phyloP scores from a whole-genome alignment of 1,140 invertebrate genomes.

The Drosophila bocki region DNA sequence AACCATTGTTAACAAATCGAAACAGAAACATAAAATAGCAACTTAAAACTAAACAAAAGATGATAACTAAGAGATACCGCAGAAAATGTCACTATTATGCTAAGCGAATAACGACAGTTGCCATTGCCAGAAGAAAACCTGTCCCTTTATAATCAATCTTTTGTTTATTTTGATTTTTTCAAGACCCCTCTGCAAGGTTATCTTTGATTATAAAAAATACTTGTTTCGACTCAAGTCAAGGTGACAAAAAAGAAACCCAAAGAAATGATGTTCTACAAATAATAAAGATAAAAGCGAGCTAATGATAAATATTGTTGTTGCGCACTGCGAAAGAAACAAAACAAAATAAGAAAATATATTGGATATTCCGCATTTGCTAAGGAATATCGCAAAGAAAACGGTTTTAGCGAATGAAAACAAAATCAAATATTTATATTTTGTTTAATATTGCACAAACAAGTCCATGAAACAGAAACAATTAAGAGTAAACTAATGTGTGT shows the following conservation, averaged over 20 bases:
- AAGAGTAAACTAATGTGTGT: constrained; percentile 52
- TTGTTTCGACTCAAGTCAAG: neutral
- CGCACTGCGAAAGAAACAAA: constrained; percentile 15
- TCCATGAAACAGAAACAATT: constrained; percentile 27
- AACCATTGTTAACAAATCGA: constrained; percentile 45
- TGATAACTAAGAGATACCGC: neutral
- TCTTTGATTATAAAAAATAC: too few species aligned
- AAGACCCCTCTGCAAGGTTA: neutral
- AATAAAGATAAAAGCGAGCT: neutral
- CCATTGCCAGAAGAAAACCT: neutral
- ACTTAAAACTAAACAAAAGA: constrained; percentile 7
- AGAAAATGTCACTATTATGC: constrained; percentile 37
- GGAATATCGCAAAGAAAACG: constrained; percentile 1
- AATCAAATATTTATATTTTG: constrained; percentile 57
- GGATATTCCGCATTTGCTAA: constrained; percentile 13
- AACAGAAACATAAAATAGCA: neutral
- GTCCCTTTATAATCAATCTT: neutral
- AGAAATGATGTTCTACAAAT: constrained; percentile 5
- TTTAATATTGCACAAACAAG: constrained; percentile 63
- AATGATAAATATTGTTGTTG: constrained; percentile 24
- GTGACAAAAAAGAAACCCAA: constrained; percentile 8
- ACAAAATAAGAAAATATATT: neutral
- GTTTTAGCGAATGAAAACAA: constrained; percentile 29
- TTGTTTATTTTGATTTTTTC: neutral
- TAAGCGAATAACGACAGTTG: constrained; percentile 17